Conservation (phyloP, 2,113 vertebrate species). For the Leptobrachium leishanense region DNA sequence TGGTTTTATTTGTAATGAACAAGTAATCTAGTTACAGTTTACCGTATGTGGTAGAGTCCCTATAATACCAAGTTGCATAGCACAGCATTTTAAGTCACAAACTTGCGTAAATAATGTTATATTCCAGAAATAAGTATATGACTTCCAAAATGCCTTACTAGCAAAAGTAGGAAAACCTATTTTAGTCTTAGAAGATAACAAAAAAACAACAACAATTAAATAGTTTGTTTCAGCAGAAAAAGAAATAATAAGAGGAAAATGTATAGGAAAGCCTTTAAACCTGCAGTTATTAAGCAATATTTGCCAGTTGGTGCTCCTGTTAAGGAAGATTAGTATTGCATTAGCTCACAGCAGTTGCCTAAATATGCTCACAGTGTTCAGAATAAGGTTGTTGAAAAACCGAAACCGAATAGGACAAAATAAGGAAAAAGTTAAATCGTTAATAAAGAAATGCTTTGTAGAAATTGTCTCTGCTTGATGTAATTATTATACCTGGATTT, state of each 20-base stretch:
- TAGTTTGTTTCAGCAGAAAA: background rate
- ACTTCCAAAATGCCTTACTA: background rate
- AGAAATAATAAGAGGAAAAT: background rate
- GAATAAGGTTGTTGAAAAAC: constrained; percentile 28
- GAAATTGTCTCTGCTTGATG: no score
- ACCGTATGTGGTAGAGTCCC: no score
- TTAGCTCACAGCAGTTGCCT: constrained; percentile 56
- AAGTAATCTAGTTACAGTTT: no score
- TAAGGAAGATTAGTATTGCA: constrained; percentile 54
- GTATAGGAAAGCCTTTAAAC: constrained; percentile 26
- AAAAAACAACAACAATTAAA: background rate
- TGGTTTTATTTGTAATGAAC: no score
- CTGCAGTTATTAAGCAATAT: constrained; percentile 50
- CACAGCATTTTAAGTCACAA: background rate
- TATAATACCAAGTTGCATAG: no score
- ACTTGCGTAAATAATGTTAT: background rate
- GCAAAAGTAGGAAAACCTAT: background rate
- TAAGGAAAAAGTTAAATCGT: background rate
- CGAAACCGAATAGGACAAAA: background rate
- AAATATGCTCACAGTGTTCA: constrained; percentile 52
- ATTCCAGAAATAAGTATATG: background rate
- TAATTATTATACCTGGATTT: no score
- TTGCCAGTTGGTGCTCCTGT: constrained; percentile 52
- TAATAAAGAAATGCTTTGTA: no score
- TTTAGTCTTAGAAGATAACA: background rate